A percentile compares a stretch with the other conserved stretches of the same genome.
Evolutionary conservation across 2,888 invertebrate species (phyloP).

Genomic region (Drosophila mulleri): DNA sequence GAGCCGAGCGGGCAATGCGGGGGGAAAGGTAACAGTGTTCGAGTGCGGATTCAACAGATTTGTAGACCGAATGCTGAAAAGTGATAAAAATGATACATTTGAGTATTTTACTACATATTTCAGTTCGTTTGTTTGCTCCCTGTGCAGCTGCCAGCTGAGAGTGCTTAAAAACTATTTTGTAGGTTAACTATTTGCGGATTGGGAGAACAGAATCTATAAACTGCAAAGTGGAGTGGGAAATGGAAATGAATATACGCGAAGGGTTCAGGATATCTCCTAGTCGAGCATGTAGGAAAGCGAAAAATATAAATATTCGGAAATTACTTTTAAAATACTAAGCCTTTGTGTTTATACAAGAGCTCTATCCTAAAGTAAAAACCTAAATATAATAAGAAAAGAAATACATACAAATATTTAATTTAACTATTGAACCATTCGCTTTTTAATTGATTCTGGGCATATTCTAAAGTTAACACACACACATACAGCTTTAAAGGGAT

Average conservation of each 20-base stretch:
- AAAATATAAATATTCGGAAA: no score
- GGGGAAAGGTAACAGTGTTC: constrained; percentile 4
- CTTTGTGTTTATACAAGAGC: neutral
- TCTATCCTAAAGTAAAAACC: neutral
- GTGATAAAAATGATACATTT: constrained; percentile 39
- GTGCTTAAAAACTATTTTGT: constrained; percentile 23
- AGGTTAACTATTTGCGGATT: constrained; percentile 4
- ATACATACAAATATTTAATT: neutral
- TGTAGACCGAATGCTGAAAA: constrained; percentile 37
- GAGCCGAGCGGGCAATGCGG: neutral
- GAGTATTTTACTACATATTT: constrained; percentile 3
- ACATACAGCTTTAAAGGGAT: constrained; percentile 17
- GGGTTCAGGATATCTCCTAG: no score
- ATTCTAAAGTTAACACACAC: neutral
- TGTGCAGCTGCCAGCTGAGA: constrained; percentile 4
- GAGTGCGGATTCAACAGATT: constrained; percentile 44
- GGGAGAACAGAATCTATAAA: neutral
- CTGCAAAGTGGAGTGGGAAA: neutral
- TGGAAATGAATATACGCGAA: no score
- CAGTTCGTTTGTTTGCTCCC: neutral
- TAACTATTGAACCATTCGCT: neutral
- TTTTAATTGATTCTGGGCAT: constrained; percentile 19
- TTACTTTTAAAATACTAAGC: neutral
- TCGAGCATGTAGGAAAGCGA: no score
- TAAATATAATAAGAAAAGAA: neutral